Conservation (phyloP, 2,797 vertebrate genomes). For the Syngnathus rostellatus region DNA sequence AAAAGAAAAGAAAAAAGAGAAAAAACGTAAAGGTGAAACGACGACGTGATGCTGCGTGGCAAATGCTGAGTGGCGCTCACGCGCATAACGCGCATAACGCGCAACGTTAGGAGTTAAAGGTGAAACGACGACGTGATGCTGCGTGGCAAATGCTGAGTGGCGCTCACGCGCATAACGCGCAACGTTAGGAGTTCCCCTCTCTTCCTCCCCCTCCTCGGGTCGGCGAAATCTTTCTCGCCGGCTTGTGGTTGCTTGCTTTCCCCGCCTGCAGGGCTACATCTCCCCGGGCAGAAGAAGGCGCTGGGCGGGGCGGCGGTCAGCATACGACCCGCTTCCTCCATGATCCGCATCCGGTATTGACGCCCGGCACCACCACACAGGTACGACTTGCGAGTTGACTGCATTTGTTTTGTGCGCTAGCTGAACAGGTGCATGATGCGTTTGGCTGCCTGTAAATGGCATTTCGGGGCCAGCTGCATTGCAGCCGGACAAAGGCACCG, state of each 20-base stretch:
- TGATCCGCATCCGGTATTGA: conserved; percentile 39
- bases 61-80: conserved; percentile 27
- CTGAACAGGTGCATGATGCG: conserved; percentile 48
- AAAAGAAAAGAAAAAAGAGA: conserved; percentile 8
- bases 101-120: conserved; percentile 58
- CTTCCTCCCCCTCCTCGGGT: neutral
- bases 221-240: conserved; percentile 27
- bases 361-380: conserved; percentile 55
- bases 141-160: conserved; percentile 37
- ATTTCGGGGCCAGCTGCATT: conserved; percentile 5
- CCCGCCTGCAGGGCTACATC: conserved; percentile 49
- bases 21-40: conserved; percentile 8
- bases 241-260: conserved; percentile 37
- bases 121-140: conserved; percentile 24
- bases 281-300: conserved; percentile 40
- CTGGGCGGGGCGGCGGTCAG: conserved; percentile 42
- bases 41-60: conserved; percentile 40
- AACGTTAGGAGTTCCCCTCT: conserved; percentile 56
- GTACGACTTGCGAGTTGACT: conserved; percentile 34
- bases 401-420: conserved; percentile 20
- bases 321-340: conserved; percentile 44
- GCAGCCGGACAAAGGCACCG: conserved; percentile 18
- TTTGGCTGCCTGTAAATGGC: conserved; percentile 42
- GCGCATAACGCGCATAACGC: conserved; percentile 44
- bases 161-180: conserved; percentile 46